Evolutionary conservation across 1,140 invertebrate species (phyloP).

Genomic region (Brachionus rubens): DNA sequence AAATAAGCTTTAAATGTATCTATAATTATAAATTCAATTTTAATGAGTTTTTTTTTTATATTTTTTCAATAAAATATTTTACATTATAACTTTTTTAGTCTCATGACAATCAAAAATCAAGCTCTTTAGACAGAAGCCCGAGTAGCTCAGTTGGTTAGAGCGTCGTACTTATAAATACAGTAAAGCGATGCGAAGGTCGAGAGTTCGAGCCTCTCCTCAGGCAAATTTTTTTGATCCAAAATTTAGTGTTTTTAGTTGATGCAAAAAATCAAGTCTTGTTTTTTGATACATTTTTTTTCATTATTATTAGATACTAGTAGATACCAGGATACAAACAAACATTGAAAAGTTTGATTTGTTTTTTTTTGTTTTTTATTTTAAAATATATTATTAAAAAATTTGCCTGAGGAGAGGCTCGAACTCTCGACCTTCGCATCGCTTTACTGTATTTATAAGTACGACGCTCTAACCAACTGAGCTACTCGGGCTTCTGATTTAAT

Average conservation of each 20-base stretch:
- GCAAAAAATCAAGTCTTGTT: no score
- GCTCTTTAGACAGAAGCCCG: no score
- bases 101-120: no score
- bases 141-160: neutral
- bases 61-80: neutral
- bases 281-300: no score
- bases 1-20: neutral
- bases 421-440: constrained; percentile 39
- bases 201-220: neutral
- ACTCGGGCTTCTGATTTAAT: neutral
- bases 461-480: constrained; percentile 39
- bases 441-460: constrained; percentile 39
- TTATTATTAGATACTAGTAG: no score
- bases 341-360: no score
- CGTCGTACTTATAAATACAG: neutral
- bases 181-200: neutral
- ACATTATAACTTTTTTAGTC: no score
- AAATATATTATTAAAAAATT: neutral
- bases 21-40: neutral
- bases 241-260: no score
- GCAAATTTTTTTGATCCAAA: neutral
- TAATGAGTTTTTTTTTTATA: neutral
- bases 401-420: constrained; percentile 32
- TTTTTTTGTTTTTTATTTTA: neutral
- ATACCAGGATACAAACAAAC: no score